Evolutionary conservation across 2,797 vertebrate genomes (phyloP).

Genomic region (Bradypus variegatus): DNA sequence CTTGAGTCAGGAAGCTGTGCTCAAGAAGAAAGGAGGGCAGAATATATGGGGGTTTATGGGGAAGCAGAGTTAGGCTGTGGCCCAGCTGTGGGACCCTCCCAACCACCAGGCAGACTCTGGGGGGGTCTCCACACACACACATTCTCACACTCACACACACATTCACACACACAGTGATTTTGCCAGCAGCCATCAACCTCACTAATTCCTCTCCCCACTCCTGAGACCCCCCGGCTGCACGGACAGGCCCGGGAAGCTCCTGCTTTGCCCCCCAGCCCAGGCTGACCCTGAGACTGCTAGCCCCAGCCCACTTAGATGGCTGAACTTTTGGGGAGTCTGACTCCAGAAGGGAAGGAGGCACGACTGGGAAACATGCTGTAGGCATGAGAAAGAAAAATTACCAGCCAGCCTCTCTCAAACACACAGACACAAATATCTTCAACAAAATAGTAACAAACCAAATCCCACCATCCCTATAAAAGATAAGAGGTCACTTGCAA

Average conservation of each 20-base stretch:
- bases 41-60: neutral
- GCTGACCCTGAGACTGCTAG: neutral
- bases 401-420: neutral
- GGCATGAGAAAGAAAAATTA: neutral
- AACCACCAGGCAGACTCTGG: neutral
- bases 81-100: neutral
- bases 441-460: neutral
- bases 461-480: neutral
- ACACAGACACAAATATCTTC: neutral
- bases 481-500: fast-evolving
- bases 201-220: neutral
- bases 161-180: neutral
- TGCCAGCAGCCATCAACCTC: neutral
- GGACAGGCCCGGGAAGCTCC: neutral
- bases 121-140: neutral
- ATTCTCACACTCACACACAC: too few species aligned
- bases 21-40: neutral
- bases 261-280: too few species aligned
- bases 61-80: neutral
- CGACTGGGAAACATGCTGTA: neutral
- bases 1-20: neutral
- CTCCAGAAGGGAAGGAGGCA: neutral
- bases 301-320: neutral
- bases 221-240: neutral
- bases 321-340: neutral